phyloP scores from a whole-genome alignment of 2,888 invertebrate genomes.

The Apeira syringaria region DNA sequence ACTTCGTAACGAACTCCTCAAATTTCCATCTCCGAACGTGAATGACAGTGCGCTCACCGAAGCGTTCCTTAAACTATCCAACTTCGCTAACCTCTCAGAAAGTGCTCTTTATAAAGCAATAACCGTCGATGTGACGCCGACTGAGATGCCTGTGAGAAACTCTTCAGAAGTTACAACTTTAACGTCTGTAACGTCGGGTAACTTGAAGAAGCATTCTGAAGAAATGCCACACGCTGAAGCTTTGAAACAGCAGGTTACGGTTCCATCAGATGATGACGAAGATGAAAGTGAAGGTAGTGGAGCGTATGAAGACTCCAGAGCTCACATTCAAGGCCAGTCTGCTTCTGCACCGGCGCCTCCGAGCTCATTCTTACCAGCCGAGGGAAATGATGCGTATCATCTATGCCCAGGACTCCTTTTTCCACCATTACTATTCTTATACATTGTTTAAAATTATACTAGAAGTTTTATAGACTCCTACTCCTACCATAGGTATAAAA shows the following conservation, averaged over 20 bases:
- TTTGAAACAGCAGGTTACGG: slow-evolving; percentile 62
- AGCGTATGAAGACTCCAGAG: slow-evolving; percentile 54
- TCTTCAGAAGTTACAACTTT: slow-evolving; percentile 33
- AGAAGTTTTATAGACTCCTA: too few species aligned
- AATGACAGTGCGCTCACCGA: slow-evolving; percentile 43
- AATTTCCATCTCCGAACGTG: slow-evolving; percentile 48
- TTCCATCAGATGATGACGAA: slow-evolving; percentile 72
- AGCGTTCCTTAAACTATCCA: slow-evolving; percentile 50
- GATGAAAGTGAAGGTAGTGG: slow-evolving; percentile 74
- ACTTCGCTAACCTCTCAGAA: slow-evolving; percentile 49
- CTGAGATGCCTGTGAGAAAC: slow-evolving; percentile 28
- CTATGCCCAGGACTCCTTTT: slow-evolving; percentile 18
- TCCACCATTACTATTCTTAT: slow-evolving; percentile 30
- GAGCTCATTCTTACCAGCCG: slow-evolving; percentile 66
- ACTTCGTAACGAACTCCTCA: slow-evolving; percentile 52
- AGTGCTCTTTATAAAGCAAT: slow-evolving; percentile 48
- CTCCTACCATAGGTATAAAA: slow-evolving; percentile 18
- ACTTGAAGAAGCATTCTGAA: slow-evolving; percentile 33
- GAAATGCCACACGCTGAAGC: slow-evolving; percentile 57
- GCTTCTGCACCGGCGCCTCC: slow-evolving; percentile 69
- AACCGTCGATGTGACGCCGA: slow-evolving; percentile 34
- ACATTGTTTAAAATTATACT: slow-evolving; percentile 27
- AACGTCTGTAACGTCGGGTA: slow-evolving; percentile 24
- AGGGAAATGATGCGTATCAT: slow-evolving; percentile 51
- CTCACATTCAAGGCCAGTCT: slow-evolving; percentile 43